These are phyloP conservation scores for Nemurella pictetii DNA, from an alignment of 2,888 invertebrate genomes.

Conservation along the genomic window DNA sequence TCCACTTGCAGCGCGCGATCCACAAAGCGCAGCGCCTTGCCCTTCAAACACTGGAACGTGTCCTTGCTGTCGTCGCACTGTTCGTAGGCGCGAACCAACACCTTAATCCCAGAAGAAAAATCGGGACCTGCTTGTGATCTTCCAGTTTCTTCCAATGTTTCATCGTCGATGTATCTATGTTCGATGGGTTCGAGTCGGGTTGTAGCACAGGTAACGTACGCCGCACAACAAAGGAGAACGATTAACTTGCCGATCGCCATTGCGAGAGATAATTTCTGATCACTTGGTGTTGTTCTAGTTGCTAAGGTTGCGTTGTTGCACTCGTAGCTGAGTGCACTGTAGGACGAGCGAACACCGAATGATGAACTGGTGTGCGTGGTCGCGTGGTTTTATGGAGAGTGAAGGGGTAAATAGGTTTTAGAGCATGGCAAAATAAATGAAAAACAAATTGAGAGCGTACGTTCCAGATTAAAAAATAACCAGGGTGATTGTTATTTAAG, in stretches of 20 bases:
- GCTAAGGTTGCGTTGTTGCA: background rate
- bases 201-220: background rate
- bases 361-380: background rate
- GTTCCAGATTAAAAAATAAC: slow-evolving; percentile 32
- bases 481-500: slow-evolving; percentile 26
- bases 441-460: slow-evolving; percentile 30
- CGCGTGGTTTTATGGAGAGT: slow-evolving; percentile 12
- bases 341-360: background rate
- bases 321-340: background rate
- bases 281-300: background rate
- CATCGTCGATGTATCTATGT: background rate
- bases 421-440: slow-evolving; percentile 31
- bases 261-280: background rate
- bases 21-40: slow-evolving; percentile 28
- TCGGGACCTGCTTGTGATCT: background rate
- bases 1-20: slow-evolving; percentile 22
- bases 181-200: slow-evolving; percentile 4
- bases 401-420: slow-evolving; percentile 31
- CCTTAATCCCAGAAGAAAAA: slow-evolving; percentile 26
- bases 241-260: background rate
- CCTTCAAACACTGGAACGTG: slow-evolving; percentile 26
- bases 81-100: slow-evolving; percentile 15
- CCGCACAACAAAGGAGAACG: background rate
- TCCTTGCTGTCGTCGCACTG: slow-evolving; percentile 27
- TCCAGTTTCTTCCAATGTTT: background rate